A percentile compares a stretch with the other conserved stretches of the same genome.
phyloP scores from a whole-genome alignment of 2,113 vertebrate species.

The Pterocles burchelli region DNA sequence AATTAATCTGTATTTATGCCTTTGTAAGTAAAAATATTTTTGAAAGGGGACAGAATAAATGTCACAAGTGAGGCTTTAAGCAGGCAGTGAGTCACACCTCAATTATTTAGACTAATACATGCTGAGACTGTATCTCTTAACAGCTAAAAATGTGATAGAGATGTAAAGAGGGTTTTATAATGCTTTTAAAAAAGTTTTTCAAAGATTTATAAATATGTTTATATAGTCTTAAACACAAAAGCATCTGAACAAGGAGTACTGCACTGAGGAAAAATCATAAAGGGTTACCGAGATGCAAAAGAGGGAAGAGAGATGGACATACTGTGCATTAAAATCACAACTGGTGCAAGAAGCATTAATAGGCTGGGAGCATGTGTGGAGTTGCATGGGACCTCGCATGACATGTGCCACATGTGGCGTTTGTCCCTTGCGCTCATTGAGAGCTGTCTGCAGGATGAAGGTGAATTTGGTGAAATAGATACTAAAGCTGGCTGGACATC shows the following conservation, averaged over 20 bases:
- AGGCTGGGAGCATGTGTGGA: neutral
- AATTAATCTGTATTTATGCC: neutral
- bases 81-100: neutral
- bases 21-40: neutral
- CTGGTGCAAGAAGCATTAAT: neutral
- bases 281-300: neutral
- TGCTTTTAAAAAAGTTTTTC: neutral
- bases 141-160: neutral
- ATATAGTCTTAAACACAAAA: neutral
- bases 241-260: neutral
- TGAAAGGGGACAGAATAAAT: neutral
- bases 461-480: neutral
- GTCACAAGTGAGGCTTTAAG: neutral
- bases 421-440: neutral
- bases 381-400: accelerated
- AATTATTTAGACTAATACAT: neutral
- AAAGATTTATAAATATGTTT: neutral
- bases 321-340: neutral
- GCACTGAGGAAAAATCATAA: neutral
- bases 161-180: neutral
- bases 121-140: neutral
- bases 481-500: neutral
- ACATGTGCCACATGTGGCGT: neutral
- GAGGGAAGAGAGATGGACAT: neutral
- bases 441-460: neutral